Evolutionary conservation across 2,113 vertebrate genomes (phyloP).

Genomic region (Sisor rabdophorus): DNA sequence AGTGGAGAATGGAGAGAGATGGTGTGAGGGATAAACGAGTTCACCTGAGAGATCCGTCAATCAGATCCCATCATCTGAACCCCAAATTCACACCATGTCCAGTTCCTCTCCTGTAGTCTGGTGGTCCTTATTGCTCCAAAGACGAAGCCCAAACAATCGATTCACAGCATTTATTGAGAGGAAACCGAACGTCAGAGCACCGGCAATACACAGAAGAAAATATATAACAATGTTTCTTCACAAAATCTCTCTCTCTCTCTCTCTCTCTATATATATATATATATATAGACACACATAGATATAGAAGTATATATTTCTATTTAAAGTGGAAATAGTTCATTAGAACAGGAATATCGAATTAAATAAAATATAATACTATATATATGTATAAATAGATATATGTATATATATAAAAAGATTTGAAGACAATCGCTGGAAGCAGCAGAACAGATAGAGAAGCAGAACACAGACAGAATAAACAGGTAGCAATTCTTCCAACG

Average conservation of each 20-base stretch:
- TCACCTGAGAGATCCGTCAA: no score
- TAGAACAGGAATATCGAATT: constrained; percentile 72
- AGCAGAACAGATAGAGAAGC: constrained; percentile 49
- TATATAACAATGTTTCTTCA: constrained; percentile 71
- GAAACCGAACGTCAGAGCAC: constrained; percentile 73
- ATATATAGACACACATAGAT: constrained; percentile 2
- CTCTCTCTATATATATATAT: constrained; percentile 11
- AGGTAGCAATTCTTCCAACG: constrained; percentile 56
- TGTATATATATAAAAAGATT: constrained; percentile 54
- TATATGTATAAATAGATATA: constrained; percentile 58
- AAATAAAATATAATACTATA: constrained; percentile 57
- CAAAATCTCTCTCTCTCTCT: no score
- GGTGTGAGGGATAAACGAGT: no score
- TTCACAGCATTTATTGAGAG: constrained; percentile 65
- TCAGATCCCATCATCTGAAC: neutral
- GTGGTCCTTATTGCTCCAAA: constrained; percentile 52
- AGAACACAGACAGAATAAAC: constrained; percentile 48
- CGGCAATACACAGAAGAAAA: constrained; percentile 70
- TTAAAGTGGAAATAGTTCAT: constrained; percentile 74
- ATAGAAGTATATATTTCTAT: constrained; percentile 75
- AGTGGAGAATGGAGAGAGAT: neutral
- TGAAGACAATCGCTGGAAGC: constrained; percentile 75
- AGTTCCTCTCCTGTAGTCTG: neutral
- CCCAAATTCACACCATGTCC: neutral
- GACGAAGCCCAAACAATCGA: constrained; percentile 58